Evolutionary conservation across 2,113 vertebrate species (phyloP).

Genomic region (Atrichornis clamosus): DNA sequence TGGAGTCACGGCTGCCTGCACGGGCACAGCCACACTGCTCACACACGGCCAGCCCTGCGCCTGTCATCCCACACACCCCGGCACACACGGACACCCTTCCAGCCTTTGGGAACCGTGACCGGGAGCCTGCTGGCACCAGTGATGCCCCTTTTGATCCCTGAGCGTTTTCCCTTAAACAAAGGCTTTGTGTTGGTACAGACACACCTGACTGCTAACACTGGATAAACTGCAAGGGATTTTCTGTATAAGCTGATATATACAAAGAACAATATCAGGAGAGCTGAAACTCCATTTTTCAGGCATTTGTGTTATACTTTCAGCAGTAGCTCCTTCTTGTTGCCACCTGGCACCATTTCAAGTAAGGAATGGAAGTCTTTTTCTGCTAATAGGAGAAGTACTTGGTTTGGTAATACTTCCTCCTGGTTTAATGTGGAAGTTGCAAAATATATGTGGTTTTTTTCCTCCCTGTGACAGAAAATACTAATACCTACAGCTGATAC

Average conservation of each 20-base stretch:
- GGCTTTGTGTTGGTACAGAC: no score
- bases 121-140: accelerated
- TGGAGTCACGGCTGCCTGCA: slow-evolving; percentile 81
- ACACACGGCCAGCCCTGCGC: background rate
- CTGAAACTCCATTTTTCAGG: background rate
- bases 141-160: accelerated
- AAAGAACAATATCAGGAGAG: background rate
- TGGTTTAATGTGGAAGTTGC: background rate
- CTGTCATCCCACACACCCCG: background rate
- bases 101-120: accelerated
- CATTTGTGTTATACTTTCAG: background rate
- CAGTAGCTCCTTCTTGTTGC: background rate
- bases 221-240: background rate
- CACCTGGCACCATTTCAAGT: background rate
- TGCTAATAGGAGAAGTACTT: background rate
- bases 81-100: background rate
- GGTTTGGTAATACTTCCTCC: background rate
- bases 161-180: accelerated
- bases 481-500: background rate
- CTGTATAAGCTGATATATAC: background rate
- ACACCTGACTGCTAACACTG: background rate
- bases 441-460: background rate
- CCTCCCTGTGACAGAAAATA: background rate
- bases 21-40: background rate
- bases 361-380: background rate